phyloP scores from a whole-genome alignment of 1,140 invertebrate species.

The Sminthurinus signatus region DNA sequence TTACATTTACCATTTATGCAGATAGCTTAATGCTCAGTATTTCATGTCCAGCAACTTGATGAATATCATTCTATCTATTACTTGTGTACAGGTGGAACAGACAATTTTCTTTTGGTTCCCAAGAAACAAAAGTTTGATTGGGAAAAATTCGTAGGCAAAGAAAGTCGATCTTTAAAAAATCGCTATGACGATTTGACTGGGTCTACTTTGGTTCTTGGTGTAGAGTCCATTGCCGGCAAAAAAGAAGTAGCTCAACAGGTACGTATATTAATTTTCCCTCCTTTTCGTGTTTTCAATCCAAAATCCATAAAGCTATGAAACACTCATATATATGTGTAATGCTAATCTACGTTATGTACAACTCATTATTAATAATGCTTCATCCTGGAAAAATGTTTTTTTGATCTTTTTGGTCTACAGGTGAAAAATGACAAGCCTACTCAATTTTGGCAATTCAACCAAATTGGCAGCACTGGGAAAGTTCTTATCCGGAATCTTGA shows the following conservation, averaged over 20 bases:
- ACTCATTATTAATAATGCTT: too few species aligned
- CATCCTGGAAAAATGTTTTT: too few species aligned
- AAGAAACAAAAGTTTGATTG: constrained; percentile 22
- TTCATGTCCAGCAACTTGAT: too few species aligned
- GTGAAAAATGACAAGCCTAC: background rate
- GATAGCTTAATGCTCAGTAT: too few species aligned
- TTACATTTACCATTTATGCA: too few species aligned
- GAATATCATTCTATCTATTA: too few species aligned
- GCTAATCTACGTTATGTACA: too few species aligned
- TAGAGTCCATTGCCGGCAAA: background rate
- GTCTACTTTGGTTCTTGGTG: constrained; percentile 21
- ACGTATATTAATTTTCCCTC: background rate
- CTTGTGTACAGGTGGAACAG: background rate
- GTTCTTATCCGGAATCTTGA: constrained; percentile 16
- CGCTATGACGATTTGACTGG: constrained; percentile 20
- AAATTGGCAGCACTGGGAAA: background rate
- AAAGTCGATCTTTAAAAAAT: constrained; percentile 12
- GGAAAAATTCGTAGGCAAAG: constrained; percentile 18
- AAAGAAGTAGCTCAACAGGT: constrained; percentile 16
- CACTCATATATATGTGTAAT: too few species aligned
- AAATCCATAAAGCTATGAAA: too few species aligned
- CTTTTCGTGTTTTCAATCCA: too few species aligned
- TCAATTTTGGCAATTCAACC: constrained; percentile 15
- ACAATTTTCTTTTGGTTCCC: constrained; percentile 18
- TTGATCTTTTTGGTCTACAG: constrained; percentile 1